Conservation (phyloP, 2,888 invertebrate species). For the Coenonympha arcania region DNA sequence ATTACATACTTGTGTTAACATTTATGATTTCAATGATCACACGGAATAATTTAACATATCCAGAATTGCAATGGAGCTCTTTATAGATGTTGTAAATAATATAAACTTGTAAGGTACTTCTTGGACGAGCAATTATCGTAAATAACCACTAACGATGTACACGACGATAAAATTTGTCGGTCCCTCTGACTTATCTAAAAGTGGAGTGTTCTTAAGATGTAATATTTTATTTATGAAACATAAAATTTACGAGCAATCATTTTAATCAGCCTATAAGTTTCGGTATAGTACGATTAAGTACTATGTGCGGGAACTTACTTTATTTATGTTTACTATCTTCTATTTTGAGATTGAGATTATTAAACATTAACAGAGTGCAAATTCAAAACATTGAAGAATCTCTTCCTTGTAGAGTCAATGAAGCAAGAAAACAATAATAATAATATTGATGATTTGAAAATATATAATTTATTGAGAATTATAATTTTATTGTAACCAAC, state of each 20-base stretch:
- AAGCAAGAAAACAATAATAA: no score
- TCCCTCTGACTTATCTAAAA: background rate
- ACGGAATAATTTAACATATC: background rate
- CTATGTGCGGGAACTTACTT: no score
- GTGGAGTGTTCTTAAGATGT: background rate
- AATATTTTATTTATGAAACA: background rate
- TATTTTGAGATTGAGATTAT: no score
- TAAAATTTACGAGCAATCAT: background rate
- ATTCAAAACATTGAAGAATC: no score
- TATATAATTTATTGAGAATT: no score
- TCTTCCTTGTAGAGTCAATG: no score
- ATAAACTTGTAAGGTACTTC: background rate
- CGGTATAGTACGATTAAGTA: background rate
- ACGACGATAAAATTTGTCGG: slow-evolving; percentile 2
- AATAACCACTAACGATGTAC: slow-evolving; percentile 1
- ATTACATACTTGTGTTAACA: background rate
- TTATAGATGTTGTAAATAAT: background rate
- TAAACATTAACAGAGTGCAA: no score
- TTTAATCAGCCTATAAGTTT: background rate
- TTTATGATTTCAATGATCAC: background rate
- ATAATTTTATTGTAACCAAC: no score
- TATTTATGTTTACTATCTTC: no score
- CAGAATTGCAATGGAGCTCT: background rate
- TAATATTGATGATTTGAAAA: no score
- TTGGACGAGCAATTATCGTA: background rate